Evolutionary conservation across 2,113 vertebrate genomes (phyloP), one percentile per base, ranked within the genome.

Genomic region (Channa argus): DNA sequence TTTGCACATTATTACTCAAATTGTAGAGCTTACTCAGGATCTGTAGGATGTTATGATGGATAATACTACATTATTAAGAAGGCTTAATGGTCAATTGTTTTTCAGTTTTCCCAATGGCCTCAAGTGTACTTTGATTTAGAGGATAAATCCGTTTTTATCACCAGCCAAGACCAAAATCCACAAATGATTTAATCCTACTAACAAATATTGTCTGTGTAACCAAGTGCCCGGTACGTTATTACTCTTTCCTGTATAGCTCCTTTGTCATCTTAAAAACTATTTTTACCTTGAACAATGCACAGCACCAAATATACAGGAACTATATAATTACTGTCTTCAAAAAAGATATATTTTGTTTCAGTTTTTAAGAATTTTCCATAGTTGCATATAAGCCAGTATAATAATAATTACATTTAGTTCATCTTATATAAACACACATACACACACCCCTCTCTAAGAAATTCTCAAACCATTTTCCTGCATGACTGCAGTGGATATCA

Each of bases 401-500:
- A 24, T 24, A 24, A 39, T 36, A 1, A 45, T 66, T 49, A 50
- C 9, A 49, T 6, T 38, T 11, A 14, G 37, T 13, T 13, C 11
- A 39, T 5, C 2, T 36, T 11, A 5, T 34, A 13, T 8, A 54
- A 41, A 5, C 44, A 13, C 12, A 38, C 8, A 24, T 8, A 10
- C 62, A 75, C 33, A 24, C 53, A 58, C 60, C 62, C 63, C 38
- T 8, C 52, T 49, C 38, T 37, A 45, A 38, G 33, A 15, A 15
- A 53, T 67, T 24, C 61, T 45, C 38, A 69, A 15, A 74, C 24
- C 63, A 45, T 24, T 36, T 37, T 47, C 44, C 52, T n/a, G 43
- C 13, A 2, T 14, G 34, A 54, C 81, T 78, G 85, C 75, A 55
- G 83, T 6, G 55, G 70, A 14, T 63, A 79, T 89, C 73, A 76